A percentile compares a stretch with the other conserved stretches of the same genome.
Conservation (phyloP, 1,140 invertebrate genomes). For the Meloidogyne floridensis region DNA sequence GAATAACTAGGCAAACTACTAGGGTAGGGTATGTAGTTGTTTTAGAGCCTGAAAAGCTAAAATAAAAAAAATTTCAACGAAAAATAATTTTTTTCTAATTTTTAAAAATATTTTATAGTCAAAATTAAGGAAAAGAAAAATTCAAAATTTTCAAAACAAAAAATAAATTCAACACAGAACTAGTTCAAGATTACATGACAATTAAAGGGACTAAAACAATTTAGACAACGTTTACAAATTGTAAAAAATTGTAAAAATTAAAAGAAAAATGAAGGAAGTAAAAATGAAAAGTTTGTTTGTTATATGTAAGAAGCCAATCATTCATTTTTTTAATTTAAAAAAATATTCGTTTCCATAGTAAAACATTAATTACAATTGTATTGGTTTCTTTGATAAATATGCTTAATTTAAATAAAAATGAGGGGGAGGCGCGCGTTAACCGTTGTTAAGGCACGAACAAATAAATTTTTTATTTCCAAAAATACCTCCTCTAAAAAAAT, state of each 20-base stretch:
- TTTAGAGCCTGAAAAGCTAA: too few species aligned
- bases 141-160: too few species aligned
- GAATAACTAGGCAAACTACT: too few species aligned
- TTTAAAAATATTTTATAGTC: too few species aligned
- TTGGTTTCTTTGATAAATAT: background rate
- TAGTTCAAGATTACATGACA: too few species aligned
- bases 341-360: slow-evolving; percentile 4
- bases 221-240: background rate
- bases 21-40: too few species aligned
- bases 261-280: background rate
- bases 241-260: background rate
- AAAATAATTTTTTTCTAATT: too few species aligned
- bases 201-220: background rate
- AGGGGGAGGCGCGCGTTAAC: background rate
- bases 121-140: too few species aligned
- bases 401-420: background rate
- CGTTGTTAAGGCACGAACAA: background rate
- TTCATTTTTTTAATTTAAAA: background rate
- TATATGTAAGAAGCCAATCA: background rate
- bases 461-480: too few species aligned
- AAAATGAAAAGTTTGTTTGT: background rate
- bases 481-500: too few species aligned
- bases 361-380: background rate
- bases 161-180: too few species aligned
- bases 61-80: too few species aligned